Evolutionary conservation across 2,797 vertebrate species (phyloP).

Genomic region (Lateolabrax maculatus): DNA sequence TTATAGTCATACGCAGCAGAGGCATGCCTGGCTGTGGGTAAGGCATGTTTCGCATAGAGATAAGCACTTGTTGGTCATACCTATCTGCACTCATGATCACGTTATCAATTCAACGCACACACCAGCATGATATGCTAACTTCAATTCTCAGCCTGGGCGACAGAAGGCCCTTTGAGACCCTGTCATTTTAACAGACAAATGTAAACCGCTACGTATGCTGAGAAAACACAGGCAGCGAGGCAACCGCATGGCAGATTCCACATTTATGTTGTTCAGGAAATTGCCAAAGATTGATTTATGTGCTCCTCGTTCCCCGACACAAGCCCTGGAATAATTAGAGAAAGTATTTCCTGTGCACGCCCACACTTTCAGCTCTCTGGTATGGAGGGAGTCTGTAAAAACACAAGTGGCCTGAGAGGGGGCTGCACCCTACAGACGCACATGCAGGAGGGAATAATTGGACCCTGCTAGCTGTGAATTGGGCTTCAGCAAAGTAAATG

Average conservation of each 20-base stretch:
- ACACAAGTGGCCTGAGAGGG: constrained; percentile 19
- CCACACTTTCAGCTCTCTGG: constrained; percentile 16
- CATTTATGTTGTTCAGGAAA: constrained; percentile 51
- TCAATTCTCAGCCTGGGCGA: background rate
- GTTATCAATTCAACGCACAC: constrained; percentile 33
- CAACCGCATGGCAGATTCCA: constrained; percentile 30
- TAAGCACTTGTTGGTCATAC: constrained; percentile 10
- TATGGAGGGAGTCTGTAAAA: constrained; percentile 27
- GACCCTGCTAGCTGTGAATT: constrained; percentile 37
- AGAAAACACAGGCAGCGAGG: constrained; percentile 8
- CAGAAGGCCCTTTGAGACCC: constrained; percentile 8
- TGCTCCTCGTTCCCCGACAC: constrained; percentile 16
- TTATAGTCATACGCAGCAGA: constrained; percentile 22
- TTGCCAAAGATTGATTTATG: constrained; percentile 50
- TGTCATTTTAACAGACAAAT: constrained; percentile 42
- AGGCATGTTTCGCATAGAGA: constrained; percentile 11
- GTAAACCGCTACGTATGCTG: background rate
- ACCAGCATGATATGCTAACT: background rate
- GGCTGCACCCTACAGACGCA: constrained; percentile 21
- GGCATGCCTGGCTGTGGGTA: background rate
- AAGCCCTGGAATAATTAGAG: constrained; percentile 57
- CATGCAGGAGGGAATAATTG: constrained; percentile 37
- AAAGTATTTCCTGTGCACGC: constrained; percentile 46
- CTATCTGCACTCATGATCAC: constrained; percentile 21
- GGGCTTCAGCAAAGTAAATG: constrained; percentile 14